Evolutionary conservation across 2,797 vertebrate species (phyloP), one percentile per base, ranked within the genome.

Genomic region (Coracias cyanogaster): DNA sequence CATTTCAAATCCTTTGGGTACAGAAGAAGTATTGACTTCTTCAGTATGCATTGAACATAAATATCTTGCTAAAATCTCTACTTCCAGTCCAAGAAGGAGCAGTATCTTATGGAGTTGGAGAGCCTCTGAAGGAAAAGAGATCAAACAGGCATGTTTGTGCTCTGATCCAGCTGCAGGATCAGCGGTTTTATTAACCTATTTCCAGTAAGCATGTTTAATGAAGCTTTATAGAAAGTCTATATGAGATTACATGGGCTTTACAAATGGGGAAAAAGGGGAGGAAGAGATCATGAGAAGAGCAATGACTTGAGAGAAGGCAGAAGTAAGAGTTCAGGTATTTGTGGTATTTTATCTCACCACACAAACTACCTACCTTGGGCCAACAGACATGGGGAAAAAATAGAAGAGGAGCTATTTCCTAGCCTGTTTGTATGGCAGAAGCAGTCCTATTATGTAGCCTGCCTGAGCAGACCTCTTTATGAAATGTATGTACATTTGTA

Each of bases 401-500:
- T 58, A 70, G 54, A 72, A 69, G n/a, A 41, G 2, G 4, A 37
- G 15, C 9, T 84, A 60, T 2, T 66, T 78, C 81, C 67, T 90
- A 49, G 39, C 60, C 37, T 67, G 60, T 85, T 81, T 67, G 31
- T 77, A 86, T n/a, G n/a, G 66, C 78, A 84, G 31, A 93, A 95
- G 78, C 62, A 97, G 71, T 71, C 61, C 45, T 49, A 67, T 90
- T 95, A 84, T 18, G 35, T 82, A 89, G 86, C 12, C 19, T 7
- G 16, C 49, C 61, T 89, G 69, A 83, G 35, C 77, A 96, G 83
- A 87, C 49, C 65, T 96, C 84, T 89, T 96, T 85, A 91, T 88
- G 71, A 97, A 97, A 96, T 85, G 79, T 78, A 78, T 3, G 62
- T 97, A 96, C 94, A 97, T 96, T 97, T 97, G 97, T 97, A 97